Percentiles rank a stretch among this genome's conserved stretches.
Conservation (phyloP, 2,113 vertebrate species). For the Poeciliopsis occidentalis region DNA sequence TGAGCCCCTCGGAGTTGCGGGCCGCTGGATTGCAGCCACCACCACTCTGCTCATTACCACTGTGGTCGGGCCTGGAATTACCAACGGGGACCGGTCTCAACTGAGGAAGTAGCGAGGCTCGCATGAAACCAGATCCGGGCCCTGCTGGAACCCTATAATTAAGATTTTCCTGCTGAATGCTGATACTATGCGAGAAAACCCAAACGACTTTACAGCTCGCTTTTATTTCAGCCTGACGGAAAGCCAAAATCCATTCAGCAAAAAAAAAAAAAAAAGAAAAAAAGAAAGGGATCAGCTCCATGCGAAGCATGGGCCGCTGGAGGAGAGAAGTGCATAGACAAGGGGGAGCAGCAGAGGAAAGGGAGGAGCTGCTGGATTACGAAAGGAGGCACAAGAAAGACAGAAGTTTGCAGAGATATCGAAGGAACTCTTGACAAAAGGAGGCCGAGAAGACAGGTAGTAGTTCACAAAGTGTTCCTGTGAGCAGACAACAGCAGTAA, state of each 20-base stretch:
- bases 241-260: slow-evolving; percentile 75
- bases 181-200: slow-evolving; percentile 80
- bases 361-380: slow-evolving; percentile 59
- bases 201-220: slow-evolving; percentile 79
- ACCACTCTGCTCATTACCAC: slow-evolving; percentile 72
- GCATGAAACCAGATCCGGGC: slow-evolving; percentile 75
- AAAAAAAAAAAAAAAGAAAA: slow-evolving; percentile 46
- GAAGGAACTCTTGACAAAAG: neutral
- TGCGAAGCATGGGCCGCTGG: slow-evolving; percentile 47
- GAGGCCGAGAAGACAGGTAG: slow-evolving; percentile 11
- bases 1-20: slow-evolving; percentile 68
- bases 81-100: slow-evolving; percentile 66
- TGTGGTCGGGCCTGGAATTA: slow-evolving; percentile 80
- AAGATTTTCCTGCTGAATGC: slow-evolving; percentile 77
- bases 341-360: slow-evolving; percentile 48
- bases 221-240: slow-evolving; percentile 67
- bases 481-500: slow-evolving; percentile 38
- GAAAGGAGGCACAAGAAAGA: slow-evolving; percentile 46
- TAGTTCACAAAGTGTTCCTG: slow-evolving; percentile 4
- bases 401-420: slow-evolving; percentile 40
- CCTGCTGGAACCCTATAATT: slow-evolving; percentile 79
- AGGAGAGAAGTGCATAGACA: slow-evolving; percentile 54
- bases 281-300: slow-evolving; percentile 24
- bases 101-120: slow-evolving; percentile 75
- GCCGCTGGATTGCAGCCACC: slow-evolving; percentile 74